Evolutionary conservation across 2,113 vertebrate species (phyloP), one percentile per base, ranked within the genome.

Genomic region (Pachyramphus minor): DNA sequence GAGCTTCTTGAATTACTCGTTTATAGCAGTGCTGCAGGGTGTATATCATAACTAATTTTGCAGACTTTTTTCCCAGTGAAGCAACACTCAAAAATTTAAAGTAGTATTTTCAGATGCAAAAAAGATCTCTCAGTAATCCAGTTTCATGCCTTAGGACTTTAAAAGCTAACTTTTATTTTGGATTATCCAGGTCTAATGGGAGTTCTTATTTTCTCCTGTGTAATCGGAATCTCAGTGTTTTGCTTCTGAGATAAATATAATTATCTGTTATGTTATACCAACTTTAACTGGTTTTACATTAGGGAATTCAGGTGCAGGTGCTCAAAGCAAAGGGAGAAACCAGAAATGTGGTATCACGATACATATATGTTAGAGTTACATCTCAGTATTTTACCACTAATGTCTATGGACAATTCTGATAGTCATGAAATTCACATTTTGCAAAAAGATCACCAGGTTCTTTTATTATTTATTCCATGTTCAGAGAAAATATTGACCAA

Each of bases 211-310:
- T 91, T 87, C 75, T 93, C 44, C 41, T 3, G 2, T 41, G 60
- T 66, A 66, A 60, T 87, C 22, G 45, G 39, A 69, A 62, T 64
- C 44, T 93, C 6, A n/a, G 30, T 84, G 55, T 88, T 96, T 91
- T 91, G 18, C n/a, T 84, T 92, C 75, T 56, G 79, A 90, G 76
- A 17, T 42, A 84, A 59, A 71, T 67, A 45, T 47, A 95, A 82
- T 92, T 83, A 78, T 67, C 73, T 94, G 58, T 75, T 93, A 95
- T 59, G 63, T 87, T 94, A 95, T 76, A 86, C n/a, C 5, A 33
- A 12, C 59, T 66, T 84, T 25, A 81, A 41, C 85, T 76, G 79
- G 56, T 87, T 94, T 93, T 81, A 91, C 37, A 3, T 39, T 20
- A 67, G 81, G 77, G 95, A 91, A 84, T 91, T 96, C 3, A 5